Base-by-base conservation (phyloP, 2,797 vertebrate genomes). In the Gymnoscopelus microlampas region DNA sequence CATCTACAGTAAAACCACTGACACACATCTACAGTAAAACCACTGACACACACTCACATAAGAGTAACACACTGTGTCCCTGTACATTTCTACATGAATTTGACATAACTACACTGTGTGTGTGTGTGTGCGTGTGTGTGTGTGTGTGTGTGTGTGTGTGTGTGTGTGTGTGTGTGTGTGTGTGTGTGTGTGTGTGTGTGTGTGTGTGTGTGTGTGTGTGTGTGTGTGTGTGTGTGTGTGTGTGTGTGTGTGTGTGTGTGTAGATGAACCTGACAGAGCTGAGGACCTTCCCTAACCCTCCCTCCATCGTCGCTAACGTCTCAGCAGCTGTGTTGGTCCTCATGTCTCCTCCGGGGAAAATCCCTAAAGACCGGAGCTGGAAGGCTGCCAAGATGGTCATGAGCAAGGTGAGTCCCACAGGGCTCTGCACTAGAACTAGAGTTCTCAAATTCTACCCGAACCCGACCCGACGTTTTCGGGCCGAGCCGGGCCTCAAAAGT, bases 261-360 rank as follows among this genome's bases (percentile, higher is more conserved):
- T 53, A 94, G 93, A 77, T 94, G 81, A 96, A 93, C 77, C 72
- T 95, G 71, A 94, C 93, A 39, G 93, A 96, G 79, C 74, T 93
- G 80, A 91, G 91, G 88, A 93, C 90, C 2, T 95, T 93, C 69
- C 90, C 92, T 54, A 93, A 93, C 85, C 92, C 94, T 55, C 89
- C 92, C 4, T 59, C 79, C 35, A 90, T 89, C 51, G 88, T 93
- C 60, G 92, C 77, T 49, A 93, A 89, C 2, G 92, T 91, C 63
- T 91, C 73, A 3, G 80, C 91, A 53, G 93, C 93, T 51, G 92
- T 88, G 4, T 47, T 89, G 35, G 91, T 92, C 13, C 92, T 96
- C 32, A 66, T 94, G 55, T 81, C 87, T 84, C 93, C 93, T 0
- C 71, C 80, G 29, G 85, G 86, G 1, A 90, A 92, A 64, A 91